Percentiles rank a stretch among this genome's conserved stretches.
Conservation (phyloP, 1,140 invertebrate genomes). For the Paracyclopina nana region DNA sequence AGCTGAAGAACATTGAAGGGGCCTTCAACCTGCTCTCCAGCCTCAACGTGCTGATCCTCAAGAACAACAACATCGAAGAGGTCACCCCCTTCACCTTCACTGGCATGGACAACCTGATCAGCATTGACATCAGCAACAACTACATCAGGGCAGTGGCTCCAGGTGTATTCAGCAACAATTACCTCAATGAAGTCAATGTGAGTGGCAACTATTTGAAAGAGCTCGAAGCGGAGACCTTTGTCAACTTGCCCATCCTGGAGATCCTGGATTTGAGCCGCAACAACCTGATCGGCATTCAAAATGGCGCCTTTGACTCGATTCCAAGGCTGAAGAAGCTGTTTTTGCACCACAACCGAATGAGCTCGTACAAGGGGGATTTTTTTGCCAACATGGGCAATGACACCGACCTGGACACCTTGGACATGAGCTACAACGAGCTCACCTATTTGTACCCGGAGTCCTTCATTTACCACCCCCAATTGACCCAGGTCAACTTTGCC, state of each 20-base stretch:
- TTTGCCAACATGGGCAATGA: slow-evolving; percentile 28
- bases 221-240: slow-evolving; percentile 23
- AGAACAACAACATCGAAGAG: slow-evolving; percentile 43
- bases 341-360: slow-evolving; percentile 27
- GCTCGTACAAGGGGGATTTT: slow-evolving; percentile 53
- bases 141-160: slow-evolving; percentile 49
- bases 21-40: slow-evolving; percentile 45
- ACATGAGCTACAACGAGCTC: slow-evolving; percentile 51
- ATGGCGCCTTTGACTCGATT: slow-evolving; percentile 24
- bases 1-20: slow-evolving; percentile 24
- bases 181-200: slow-evolving; percentile 22
- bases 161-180: slow-evolving; percentile 23
- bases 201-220: slow-evolving; percentile 23
- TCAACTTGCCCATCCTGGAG: slow-evolving; percentile 24
- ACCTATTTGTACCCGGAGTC: slow-evolving; percentile 56
- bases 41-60: slow-evolving; percentile 46
- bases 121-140: slow-evolving; percentile 44
- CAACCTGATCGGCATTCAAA: slow-evolving; percentile 23
- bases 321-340: slow-evolving; percentile 23
- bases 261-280: slow-evolving; percentile 25
- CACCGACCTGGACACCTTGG: slow-evolving; percentile 45
- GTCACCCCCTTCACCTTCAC: slow-evolving; percentile 46
- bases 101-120: slow-evolving; percentile 38
- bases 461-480: slow-evolving; percentile 52
- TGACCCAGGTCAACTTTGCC: slow-evolving; percentile 42